Conservation (phyloP, 2,113 vertebrate genomes). For the Megaceryle torquata region DNA sequence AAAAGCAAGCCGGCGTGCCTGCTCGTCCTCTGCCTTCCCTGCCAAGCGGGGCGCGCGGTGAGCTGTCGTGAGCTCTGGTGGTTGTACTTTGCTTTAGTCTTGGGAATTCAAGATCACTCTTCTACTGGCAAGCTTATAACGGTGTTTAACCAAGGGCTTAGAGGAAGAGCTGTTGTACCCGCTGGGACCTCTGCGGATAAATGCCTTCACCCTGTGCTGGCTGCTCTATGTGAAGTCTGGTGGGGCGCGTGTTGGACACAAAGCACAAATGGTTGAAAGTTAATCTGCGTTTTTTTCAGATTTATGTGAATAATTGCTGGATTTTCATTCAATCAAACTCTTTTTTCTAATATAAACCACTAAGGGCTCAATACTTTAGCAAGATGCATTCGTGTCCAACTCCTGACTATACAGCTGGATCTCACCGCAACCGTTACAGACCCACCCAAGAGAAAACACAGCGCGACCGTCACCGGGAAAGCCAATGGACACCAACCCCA, state of each 20-base stretch:
- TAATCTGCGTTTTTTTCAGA: slow-evolving; percentile 50
- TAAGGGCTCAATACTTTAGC: slow-evolving; percentile 82
- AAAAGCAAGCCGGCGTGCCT: slow-evolving; percentile 53
- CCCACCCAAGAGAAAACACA: neutral
- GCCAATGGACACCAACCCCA: slow-evolving; percentile 53
- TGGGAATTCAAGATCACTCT: slow-evolving; percentile 50
- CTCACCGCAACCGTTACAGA: slow-evolving; percentile 32
- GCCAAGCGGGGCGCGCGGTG: neutral
- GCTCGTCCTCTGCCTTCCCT: neutral
- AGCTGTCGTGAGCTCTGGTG: neutral
- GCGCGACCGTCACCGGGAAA: slow-evolving; percentile 3
- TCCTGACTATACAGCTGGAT: slow-evolving; percentile 67
- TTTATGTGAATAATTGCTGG: slow-evolving; percentile 75
- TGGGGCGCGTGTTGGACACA: slow-evolving; percentile 68
- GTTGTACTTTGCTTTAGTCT: slow-evolving; percentile 20
- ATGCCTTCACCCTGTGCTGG: slow-evolving; percentile 70
- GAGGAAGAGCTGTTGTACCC: slow-evolving; percentile 60
- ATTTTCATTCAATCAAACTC: slow-evolving; percentile 69
- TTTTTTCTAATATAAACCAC: slow-evolving; percentile 75
- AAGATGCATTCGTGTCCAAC: slow-evolving; percentile 71
- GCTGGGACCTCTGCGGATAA: slow-evolving; percentile 68
- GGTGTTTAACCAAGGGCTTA: slow-evolving; percentile 69
- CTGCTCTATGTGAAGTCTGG: slow-evolving; percentile 14
- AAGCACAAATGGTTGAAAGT: slow-evolving; percentile 75
- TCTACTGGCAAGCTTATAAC: neutral